Evolutionary conservation across 2,888 invertebrate species (phyloP), one percentile per base, ranked within the genome.

Genomic region (Idaea dimidiata): DNA sequence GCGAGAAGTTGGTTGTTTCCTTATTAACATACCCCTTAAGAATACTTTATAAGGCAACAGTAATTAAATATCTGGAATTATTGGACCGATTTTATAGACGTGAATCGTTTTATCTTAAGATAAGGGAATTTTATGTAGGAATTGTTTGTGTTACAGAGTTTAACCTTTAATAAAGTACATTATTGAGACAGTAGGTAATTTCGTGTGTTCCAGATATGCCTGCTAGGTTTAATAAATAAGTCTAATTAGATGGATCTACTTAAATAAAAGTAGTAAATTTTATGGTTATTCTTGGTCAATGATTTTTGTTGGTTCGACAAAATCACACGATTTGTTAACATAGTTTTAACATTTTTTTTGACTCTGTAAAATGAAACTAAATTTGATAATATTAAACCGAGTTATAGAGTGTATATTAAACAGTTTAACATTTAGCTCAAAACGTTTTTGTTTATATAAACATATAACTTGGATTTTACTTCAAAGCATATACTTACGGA

Each of bases 371-470:
- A n/a, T n/a, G n/a, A n/a, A 84, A 85, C 82, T 86, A 86, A 87
- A 84, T 83, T 85, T 82, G 81, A 78, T 82, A 84, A 86, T 84
- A 82, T 81, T 79, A 83, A 86, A 84, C 86, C 87, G 84, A 88
- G 86, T 89, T 89, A 78, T 87, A 87, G 87, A 82, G 84, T 75
- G 88, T 91, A 89, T 91, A 92, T 92, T 89, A 92, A 91, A 91
- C 91, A 91, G 87, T 90, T 88, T 77, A 81, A 89, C 91, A 84
- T 90, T 91, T 86, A 88, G 82, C 88, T 87, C 81, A 89, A 91
- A 88, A 89, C 89, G 88, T 92, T 91, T 91, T 83, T 86, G 85
- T 89, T 91, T 91, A 92, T 92, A 89, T 91, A 92, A 91, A 92
- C 91, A 91, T 89, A 91, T 90, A 89, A 90, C n/a, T n/a, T n/a